Conservation (phyloP, 2,113 vertebrate genomes). For the Bungarus multicinctus region DNA sequence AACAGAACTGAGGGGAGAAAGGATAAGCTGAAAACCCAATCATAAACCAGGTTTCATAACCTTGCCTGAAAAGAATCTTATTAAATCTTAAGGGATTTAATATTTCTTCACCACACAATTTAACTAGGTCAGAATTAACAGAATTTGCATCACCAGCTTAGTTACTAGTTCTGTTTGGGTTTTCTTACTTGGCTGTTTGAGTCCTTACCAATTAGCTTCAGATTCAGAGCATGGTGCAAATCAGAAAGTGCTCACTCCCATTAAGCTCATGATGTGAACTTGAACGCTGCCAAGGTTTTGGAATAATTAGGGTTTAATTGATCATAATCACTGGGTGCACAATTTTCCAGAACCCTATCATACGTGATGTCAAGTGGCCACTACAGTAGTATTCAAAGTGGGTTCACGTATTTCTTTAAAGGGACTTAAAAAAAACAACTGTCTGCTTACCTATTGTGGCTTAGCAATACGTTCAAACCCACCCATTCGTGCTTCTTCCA, state of each 20-base stretch:
- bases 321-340: not conserved
- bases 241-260: not conserved
- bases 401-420: not conserved
- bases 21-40: constrained; percentile 1
- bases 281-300: not conserved
- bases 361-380: not conserved
- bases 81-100: not conserved
- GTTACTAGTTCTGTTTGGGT: not conserved
- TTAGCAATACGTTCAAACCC: not conserved
- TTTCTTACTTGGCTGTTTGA: not conserved
- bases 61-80: not conserved
- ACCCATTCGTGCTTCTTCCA: not conserved
- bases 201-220: not conserved
- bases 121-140: not conserved
- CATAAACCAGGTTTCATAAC: not conserved
- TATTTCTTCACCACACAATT: not conserved
- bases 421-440: not conserved
- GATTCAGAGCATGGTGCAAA: not conserved
- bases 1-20: not conserved
- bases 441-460: not conserved
- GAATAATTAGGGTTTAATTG: not conserved
- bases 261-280: not conserved
- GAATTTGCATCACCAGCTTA: not conserved
- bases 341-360: not conserved
- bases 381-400: not conserved